Conservation (phyloP, 2,113 vertebrate genomes). For the Leptobrachium ailaonicum region DNA sequence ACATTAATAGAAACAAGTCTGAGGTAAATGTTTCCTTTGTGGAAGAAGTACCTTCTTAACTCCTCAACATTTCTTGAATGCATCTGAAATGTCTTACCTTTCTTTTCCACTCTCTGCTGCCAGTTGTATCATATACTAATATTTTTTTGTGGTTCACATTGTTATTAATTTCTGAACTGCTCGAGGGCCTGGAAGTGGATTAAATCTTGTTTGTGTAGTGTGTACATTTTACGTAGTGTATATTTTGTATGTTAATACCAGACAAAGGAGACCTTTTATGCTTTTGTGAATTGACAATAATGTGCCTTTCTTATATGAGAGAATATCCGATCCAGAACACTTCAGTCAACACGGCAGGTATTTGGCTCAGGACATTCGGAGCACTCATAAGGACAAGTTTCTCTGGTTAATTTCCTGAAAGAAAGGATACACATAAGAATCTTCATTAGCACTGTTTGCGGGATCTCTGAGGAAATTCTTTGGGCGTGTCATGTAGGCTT, state of each 20-base stretch:
- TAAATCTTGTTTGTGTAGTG: background rate
- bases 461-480: too few species aligned
- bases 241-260: background rate
- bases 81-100: too few species aligned
- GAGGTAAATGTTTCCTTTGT: too few species aligned
- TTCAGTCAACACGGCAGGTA: background rate
- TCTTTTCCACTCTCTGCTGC: too few species aligned
- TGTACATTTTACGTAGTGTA: background rate
- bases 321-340: background rate
- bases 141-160: background rate
- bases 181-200: background rate
- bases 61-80: too few species aligned
- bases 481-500: too few species aligned
- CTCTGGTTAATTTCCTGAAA: too few species aligned
- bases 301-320: background rate
- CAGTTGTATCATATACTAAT: too few species aligned
- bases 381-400: background rate
- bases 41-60: too few species aligned
- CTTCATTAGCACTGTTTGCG: too few species aligned
- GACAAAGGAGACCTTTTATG: background rate
- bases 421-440: too few species aligned
- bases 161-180: background rate
- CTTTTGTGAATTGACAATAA: background rate
- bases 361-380: background rate
- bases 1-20: too few species aligned